Conservation (phyloP, 2,888 invertebrate species). For the Trachelus tabidus region DNA sequence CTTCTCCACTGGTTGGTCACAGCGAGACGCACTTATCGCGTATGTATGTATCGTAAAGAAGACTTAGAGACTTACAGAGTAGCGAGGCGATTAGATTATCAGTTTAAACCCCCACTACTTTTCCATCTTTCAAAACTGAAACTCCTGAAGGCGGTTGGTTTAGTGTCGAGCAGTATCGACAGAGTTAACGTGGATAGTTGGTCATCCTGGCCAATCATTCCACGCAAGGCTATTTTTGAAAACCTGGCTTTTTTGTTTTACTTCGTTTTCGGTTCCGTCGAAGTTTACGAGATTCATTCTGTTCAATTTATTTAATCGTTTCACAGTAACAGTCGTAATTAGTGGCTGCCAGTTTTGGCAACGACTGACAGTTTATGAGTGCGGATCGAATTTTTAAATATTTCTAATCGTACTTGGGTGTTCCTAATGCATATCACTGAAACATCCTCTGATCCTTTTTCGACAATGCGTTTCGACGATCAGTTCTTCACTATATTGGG, state of each 20-base stretch:
- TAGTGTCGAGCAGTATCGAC: conserved; percentile 35
- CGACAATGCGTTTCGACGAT: conserved; percentile 55
- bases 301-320: not conserved
- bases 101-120: conserved; percentile 37
- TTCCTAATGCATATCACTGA: not conserved
- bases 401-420: not conserved
- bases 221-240: not conserved
- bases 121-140: conserved; percentile 54
- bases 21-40: conserved; percentile 9
- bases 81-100: conserved; percentile 50
- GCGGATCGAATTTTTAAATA: not conserved
- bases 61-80: conserved; percentile 20
- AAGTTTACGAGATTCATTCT: not conserved
- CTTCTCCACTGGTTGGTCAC: conserved; percentile 3
- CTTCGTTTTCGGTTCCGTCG: not conserved
- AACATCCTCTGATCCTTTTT: not conserved
- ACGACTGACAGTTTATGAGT: not conserved
- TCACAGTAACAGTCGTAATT: not conserved
- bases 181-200: conserved; percentile 22
- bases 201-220: conserved; percentile 14
- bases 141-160: conserved; percentile 49
- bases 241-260: not conserved
- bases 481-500: conserved; percentile 55
- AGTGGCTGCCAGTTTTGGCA: not conserved
- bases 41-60: conserved; percentile 6